Base-by-base conservation (phyloP, 2,113 vertebrate species). In the Psettodes erumei region DNA sequence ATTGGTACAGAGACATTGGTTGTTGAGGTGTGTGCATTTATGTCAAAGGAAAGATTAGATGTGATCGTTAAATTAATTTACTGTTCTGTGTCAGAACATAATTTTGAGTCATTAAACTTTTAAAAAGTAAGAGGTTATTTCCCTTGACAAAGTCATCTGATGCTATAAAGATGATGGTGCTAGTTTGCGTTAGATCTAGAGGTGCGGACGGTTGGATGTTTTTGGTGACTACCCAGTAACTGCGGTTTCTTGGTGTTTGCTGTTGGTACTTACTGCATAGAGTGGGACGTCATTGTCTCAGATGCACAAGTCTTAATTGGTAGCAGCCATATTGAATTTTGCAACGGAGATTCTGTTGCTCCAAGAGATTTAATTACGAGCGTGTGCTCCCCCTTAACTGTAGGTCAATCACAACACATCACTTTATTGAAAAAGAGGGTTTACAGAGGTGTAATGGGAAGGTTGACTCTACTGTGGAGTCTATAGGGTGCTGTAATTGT, bases 1-100 rank as follows among this genome's bases (percentile, higher is more conserved):
- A 69, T 69, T 67, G 79, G 83, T 79, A 78, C 71, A 38, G 64
- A 81, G 69, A 62, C 53, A 19, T 37, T 48, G 74, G 65, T 83
- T 72, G 55, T 72, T 53, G 64, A 71, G 27, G 27, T 77, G 80
- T 84, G 66, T 75, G 81, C 74, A 67, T 72, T 63, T 82, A 79
- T 82, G 85, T 84, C 81, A 81, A 83, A 85, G 84, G 72, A 88
- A 82, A 84, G 84, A 79, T 91, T 85, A 83, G 82, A 84, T 79
- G 81, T 90, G 79, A 78, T 84, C 82, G 59, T 86, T 86, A 74
- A 80, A 91, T 86, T 82, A 72, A 90, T 92, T 90, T 90, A 90
- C 90, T 83, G 94, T 94, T 95, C 94, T 94, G 94, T 93, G 94
- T 95, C 94, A 95, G 94, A 95, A 94, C 94, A 93, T 91, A 48